Evolutionary conservation across 2,113 vertebrate genomes (phyloP).

Genomic region (Pseudorectes ferrugineus): DNA sequence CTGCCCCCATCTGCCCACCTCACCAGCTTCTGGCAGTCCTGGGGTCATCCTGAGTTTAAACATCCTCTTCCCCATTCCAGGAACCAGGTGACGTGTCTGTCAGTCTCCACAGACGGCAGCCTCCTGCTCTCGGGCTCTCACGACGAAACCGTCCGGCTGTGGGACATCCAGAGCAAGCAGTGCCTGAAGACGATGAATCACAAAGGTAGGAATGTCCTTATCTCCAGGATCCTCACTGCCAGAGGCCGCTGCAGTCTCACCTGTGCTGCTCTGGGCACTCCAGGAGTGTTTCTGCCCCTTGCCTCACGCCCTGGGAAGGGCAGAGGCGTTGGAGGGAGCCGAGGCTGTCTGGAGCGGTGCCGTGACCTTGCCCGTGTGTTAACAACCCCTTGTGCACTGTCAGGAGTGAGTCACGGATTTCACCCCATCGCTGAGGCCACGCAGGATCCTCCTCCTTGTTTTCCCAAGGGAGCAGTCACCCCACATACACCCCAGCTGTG

Average conservation of each 20-base stretch:
- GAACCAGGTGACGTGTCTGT: constrained; percentile 91
- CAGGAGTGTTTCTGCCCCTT: background rate
- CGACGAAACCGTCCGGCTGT: constrained; percentile 88
- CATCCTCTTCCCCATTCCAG: constrained; percentile 65
- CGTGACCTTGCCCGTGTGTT: background rate
- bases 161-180: constrained; percentile 96
- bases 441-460: background rate
- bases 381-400: background rate
- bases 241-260: background rate
- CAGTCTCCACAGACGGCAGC: constrained; percentile 88
- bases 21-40: background rate
- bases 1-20: background rate
- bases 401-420: constrained; percentile 17
- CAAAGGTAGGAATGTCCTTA: constrained; percentile 79
- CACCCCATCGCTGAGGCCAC: background rate
- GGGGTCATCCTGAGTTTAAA: background rate
- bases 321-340: background rate
- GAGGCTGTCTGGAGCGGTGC: background rate
- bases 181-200: constrained; percentile 84
- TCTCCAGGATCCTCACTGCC: background rate
- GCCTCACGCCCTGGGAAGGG: background rate
- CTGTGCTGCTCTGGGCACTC: background rate
- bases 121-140: constrained; percentile 91
- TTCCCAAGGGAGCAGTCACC: background rate
- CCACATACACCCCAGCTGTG: background rate